These are phyloP conservation scores for Drosophila biarmipes DNA, from an alignment of 1,140 invertebrate species.

Conservation along the genomic window DNA sequence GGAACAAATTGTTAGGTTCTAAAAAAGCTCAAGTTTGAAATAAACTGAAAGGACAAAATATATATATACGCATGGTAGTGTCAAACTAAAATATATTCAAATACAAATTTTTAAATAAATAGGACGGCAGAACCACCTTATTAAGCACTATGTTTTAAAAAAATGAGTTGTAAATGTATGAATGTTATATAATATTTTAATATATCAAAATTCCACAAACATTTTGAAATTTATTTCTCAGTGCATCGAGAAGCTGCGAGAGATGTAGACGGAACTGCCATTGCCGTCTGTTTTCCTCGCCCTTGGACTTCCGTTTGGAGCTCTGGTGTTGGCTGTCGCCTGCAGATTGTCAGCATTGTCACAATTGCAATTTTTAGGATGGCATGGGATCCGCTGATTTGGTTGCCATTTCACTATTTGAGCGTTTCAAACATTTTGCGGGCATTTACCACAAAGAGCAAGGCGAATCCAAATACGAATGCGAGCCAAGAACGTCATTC, in stretches of 20 bases:
- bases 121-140: too few relatives aligned
- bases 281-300: slow-evolving; percentile 62
- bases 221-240: not conserved
- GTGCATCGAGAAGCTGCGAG: not conserved
- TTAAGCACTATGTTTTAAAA: too few relatives aligned
- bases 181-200: not conserved
- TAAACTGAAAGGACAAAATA: not conserved
- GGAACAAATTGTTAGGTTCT: not conserved
- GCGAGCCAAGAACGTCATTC: slow-evolving; percentile 66
- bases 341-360: slow-evolving; percentile 80
- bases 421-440: slow-evolving; percentile 59
- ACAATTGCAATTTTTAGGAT: slow-evolving; percentile 73
- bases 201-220: not conserved
- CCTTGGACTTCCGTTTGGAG: slow-evolving; percentile 18
- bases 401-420: slow-evolving; percentile 61
- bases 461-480: slow-evolving; percentile 9
- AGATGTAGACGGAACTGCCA: slow-evolving; percentile 35
- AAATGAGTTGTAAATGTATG: too few relatives aligned
- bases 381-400: slow-evolving; percentile 64
- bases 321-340: slow-evolving; percentile 64
- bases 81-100: too few relatives aligned
- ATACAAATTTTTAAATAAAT: too few relatives aligned
- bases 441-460: slow-evolving; percentile 70
- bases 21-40: not conserved
- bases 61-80: too few relatives aligned